Evolutionary conservation across 1,140 invertebrate species (phyloP), one percentile per base, ranked within the genome.

Genomic region (Delia radicum): DNA sequence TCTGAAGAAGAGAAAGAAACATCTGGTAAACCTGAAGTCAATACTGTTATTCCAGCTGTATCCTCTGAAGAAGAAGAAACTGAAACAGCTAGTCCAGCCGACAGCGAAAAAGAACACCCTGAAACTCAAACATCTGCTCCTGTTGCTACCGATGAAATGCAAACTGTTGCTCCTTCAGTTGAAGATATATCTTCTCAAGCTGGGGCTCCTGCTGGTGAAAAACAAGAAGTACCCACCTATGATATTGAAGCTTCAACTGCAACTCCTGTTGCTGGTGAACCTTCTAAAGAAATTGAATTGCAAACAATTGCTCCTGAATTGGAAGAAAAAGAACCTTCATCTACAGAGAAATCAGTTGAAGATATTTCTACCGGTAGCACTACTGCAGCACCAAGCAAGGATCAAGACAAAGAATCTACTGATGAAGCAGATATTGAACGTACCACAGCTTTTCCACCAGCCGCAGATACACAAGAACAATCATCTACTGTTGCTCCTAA

Each of bases 221-320:
- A 69, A 18, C 62, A 15, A n/a, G 12, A 26, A 28, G 26, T 15
- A 37, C 8, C 3, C 33, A 10, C 33, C 37, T 73, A 77, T n/a
- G 74, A 75, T 42, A 71, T 61, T 26, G 76, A 3, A 1, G 72
- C 27, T n/a, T 24, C 31, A 21, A 26, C 1, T 10, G 65, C 62
- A 15, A 3, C 74, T 21, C 28, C 62, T 8, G 2, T n/a, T n/a
- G n/a, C n/a, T n/a, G n/a, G n/a, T n/a, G n/a, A 37, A 37, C 8
- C 3, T 13, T 37, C 18, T 46, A 74, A 76, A 15, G 74, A 77
- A 33, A 74, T 46, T 26, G 77, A 79, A 24, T 78, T 77, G 6
- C 18, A 67, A 62, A 27, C 29, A 21, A 24, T 28, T 10, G 18
- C 31, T 67, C 18, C 28, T 61, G 37, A 46, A 48, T 37, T 13